Evolutionary conservation across 2,888 invertebrate genomes (phyloP).

Genomic region (Caenorhabditis doughertyi): DNA sequence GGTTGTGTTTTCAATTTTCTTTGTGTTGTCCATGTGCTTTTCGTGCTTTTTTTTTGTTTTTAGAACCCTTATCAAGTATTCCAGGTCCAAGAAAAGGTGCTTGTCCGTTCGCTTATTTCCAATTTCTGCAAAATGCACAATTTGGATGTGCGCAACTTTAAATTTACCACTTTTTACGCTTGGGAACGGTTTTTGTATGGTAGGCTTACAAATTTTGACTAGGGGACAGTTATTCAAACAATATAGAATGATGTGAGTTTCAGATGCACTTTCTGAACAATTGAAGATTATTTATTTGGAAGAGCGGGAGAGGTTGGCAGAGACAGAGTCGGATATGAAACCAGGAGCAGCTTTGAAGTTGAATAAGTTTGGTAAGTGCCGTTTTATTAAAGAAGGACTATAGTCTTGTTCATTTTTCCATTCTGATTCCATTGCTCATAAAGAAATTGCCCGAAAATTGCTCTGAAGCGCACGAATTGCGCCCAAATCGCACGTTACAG

Average conservation of each 20-base stretch:
- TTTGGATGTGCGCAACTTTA: constrained; percentile 77
- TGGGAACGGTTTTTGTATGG: constrained; percentile 82
- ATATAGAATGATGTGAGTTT: constrained; percentile 10
- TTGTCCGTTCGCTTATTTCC: constrained; percentile 80
- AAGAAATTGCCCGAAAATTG: too few species aligned
- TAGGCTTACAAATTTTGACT: too few species aligned
- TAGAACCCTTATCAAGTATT: background rate
- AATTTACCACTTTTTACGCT: constrained; percentile 78
- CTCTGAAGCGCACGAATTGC: too few species aligned
- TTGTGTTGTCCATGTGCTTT: background rate
- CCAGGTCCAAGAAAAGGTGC: constrained; percentile 79
- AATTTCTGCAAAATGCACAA: constrained; percentile 82
- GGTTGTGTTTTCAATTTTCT: constrained; percentile 15
- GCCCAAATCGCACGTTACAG: too few species aligned
- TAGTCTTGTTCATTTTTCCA: too few species aligned
- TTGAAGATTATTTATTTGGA: constrained; percentile 81
- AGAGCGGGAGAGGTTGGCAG: constrained; percentile 74
- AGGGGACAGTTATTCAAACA: constrained; percentile 1
- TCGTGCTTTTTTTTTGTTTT: background rate
- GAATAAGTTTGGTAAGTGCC: constrained; percentile 55
- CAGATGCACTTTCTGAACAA: constrained; percentile 81
- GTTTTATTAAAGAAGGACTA: too few species aligned
- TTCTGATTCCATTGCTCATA: too few species aligned
- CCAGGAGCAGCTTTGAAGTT: constrained; percentile 31
- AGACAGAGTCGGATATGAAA: constrained; percentile 48